These are phyloP conservation scores for Portevinia maculata DNA, from an alignment of 2,888 invertebrate genomes.

Conservation along the genomic window DNA sequence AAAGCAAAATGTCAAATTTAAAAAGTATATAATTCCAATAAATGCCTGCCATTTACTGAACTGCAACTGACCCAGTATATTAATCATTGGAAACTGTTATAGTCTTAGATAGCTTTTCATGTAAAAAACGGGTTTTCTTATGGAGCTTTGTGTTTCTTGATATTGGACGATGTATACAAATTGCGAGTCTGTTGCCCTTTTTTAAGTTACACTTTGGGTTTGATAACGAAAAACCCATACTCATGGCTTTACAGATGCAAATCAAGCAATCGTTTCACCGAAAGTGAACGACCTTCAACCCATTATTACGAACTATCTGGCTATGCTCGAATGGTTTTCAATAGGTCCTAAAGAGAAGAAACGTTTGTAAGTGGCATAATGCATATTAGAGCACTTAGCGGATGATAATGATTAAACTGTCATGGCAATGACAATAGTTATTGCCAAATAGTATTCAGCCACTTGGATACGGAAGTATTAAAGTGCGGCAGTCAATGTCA, in stretches of 20 bases:
- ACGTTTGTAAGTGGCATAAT: not conserved
- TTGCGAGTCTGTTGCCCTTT: not conserved
- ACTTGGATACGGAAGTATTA: not conserved
- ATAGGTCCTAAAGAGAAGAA: too few species aligned
- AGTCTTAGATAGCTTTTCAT: too few species aligned
- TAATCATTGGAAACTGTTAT: too few species aligned
- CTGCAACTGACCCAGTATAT: not conserved
- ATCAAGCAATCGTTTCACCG: not conserved
- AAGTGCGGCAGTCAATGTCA: not conserved
- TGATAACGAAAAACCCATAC: not conserved
- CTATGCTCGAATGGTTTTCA: too few species aligned
- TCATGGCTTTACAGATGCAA: not conserved
- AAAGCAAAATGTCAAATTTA: too few species aligned
- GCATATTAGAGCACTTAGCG: not conserved
- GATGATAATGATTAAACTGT: constrained; percentile 14
- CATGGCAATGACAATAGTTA: constrained; percentile 2
- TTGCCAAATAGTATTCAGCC: not conserved
- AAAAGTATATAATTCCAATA: not conserved
- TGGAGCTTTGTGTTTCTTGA: too few species aligned
- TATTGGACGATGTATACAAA: too few species aligned
- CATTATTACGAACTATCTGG: too few species aligned
- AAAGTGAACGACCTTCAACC: not conserved
- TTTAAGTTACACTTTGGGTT: not conserved
- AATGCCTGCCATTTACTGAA: not conserved
- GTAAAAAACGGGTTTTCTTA: too few species aligned